Conservation (phyloP, 1,140 invertebrate genomes). For the Papilio polytes region DNA sequence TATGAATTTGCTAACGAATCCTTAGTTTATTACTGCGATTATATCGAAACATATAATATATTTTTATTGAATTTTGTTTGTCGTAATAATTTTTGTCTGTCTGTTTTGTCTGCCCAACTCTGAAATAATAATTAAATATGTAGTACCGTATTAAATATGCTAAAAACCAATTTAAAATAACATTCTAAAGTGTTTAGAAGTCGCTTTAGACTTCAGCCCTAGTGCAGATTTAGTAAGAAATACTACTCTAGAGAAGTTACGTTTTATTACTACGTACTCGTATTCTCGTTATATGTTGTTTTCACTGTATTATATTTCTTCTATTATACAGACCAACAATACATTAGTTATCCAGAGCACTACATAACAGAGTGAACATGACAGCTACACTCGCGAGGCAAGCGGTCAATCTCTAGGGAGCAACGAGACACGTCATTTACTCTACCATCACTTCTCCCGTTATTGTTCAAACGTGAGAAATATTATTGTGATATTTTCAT, state of each 20-base stretch:
- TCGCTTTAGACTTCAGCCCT: too few relatives aligned
- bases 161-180: too few relatives aligned
- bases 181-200: too few relatives aligned
- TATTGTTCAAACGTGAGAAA: not conserved
- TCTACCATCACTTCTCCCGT: not conserved
- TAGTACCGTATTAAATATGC: too few relatives aligned
- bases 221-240: too few relatives aligned
- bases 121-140: too few relatives aligned
- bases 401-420: conserved; percentile 2
- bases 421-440: not conserved
- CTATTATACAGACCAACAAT: not conserved
- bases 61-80: not conserved
- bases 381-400: not conserved
- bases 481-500: not conserved
- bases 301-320: not conserved
- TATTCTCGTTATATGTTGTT: not conserved
- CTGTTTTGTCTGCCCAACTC: too few relatives aligned
- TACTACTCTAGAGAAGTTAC: too few relatives aligned
- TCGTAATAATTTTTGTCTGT: too few relatives aligned
- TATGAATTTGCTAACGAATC: not conserved
- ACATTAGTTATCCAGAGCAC: conserved; percentile 13
- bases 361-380: not conserved
- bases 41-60: not conserved
- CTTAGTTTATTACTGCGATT: not conserved
- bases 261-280: too few relatives aligned